These are phyloP conservation scores for Macaria notata DNA, from an alignment of 2,888 invertebrate species.

Conservation along the genomic window DNA sequence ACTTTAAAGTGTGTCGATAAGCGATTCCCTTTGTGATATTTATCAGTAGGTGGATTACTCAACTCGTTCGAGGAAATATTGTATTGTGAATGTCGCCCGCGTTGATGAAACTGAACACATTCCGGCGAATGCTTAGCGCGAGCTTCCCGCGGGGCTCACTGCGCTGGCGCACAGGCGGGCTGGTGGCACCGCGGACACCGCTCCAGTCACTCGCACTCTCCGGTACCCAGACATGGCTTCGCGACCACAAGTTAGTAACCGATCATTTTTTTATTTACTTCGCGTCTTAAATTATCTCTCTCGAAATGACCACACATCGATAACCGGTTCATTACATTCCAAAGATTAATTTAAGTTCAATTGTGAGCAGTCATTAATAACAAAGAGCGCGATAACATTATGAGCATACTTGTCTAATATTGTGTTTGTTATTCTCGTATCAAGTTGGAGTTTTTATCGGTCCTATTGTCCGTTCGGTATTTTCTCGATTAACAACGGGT, in stretches of 20 bases:
- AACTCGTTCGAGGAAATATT: slow-evolving; percentile 61
- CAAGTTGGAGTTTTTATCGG: slow-evolving; percentile 54
- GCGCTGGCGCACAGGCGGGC: slow-evolving; percentile 31
- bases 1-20: slow-evolving; percentile 32
- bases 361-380: slow-evolving; percentile 46
- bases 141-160: slow-evolving; percentile 59
- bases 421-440: slow-evolving; percentile 48
- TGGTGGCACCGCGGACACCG: slow-evolving; percentile 13
- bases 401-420: slow-evolving; percentile 42
- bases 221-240: slow-evolving; percentile 31
- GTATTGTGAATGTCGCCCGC: slow-evolving; percentile 47
- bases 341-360: slow-evolving; percentile 47
- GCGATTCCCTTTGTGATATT: slow-evolving; percentile 47
- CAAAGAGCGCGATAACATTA: slow-evolving; percentile 47
- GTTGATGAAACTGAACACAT: slow-evolving; percentile 57
- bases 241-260: slow-evolving; percentile 46
- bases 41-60: slow-evolving; percentile 55
- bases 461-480: slow-evolving; percentile 60
- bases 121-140: slow-evolving; percentile 68
- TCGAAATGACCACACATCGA: slow-evolving; percentile 25
- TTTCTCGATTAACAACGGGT: slow-evolving; percentile 58
- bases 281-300: slow-evolving; percentile 8
- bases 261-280: slow-evolving; percentile 2
- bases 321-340: slow-evolving; percentile 32
- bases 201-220: not conserved